Conservation (phyloP, 2,113 vertebrate species). For the Zosterops lateralis region DNA sequence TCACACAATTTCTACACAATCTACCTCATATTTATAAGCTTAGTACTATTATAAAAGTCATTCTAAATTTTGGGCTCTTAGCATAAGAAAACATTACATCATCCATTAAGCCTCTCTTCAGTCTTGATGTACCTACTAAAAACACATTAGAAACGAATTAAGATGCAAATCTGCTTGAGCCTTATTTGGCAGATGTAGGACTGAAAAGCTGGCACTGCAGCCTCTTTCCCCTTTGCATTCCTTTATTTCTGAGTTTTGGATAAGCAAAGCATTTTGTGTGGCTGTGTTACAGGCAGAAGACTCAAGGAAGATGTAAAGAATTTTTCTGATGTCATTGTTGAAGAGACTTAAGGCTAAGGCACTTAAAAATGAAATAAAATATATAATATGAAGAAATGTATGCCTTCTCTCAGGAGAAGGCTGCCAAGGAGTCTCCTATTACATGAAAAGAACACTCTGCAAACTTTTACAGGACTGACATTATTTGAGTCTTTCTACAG, state of each 20-base stretch:
- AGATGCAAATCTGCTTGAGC: slow-evolving; percentile 25
- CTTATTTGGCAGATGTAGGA: neutral
- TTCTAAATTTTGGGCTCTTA: neutral
- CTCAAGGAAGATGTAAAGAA: neutral
- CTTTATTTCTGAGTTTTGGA: neutral
- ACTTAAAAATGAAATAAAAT: neutral
- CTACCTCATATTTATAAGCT: neutral
- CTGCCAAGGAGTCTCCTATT: neutral
- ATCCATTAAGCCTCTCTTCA: slow-evolving; percentile 1
- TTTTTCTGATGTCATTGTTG: neutral
- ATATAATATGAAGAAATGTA: neutral
- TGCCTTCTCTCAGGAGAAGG: neutral
- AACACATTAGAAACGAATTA: neutral
- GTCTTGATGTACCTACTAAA: neutral
- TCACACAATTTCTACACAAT: neutral
- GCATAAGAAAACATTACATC: neutral
- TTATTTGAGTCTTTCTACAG: neutral
- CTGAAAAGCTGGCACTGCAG: neutral
- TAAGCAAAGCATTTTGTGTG: neutral
- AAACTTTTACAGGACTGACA: neutral
- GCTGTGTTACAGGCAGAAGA: neutral
- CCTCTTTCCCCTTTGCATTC: neutral
- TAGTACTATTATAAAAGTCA: neutral
- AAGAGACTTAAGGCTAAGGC: neutral
- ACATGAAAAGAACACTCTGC: neutral